Conservation (phyloP, 2,888 invertebrate genomes). For the Hartigia nigra region DNA sequence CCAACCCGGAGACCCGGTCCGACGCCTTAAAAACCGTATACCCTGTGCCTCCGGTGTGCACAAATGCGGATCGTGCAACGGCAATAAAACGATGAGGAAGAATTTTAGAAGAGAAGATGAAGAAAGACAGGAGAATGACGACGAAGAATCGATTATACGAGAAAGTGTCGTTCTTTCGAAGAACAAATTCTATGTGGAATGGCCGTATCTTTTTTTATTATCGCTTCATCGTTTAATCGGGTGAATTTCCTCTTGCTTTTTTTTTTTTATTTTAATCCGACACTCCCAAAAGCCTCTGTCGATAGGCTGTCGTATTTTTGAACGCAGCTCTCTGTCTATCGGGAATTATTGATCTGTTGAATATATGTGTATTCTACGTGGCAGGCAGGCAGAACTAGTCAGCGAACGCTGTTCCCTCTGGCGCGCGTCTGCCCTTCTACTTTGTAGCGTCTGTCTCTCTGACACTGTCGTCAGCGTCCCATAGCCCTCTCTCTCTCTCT, state of each 20-base stretch:
- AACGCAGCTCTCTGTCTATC: conserved; percentile 30
- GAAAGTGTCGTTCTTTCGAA: background rate
- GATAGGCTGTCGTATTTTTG: background rate
- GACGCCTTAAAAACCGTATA: background rate
- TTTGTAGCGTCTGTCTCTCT: conserved; percentile 3
- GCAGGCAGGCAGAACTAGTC: conserved; percentile 38
- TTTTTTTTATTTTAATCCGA: background rate
- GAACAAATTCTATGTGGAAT: background rate
- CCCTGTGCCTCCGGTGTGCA: background rate
- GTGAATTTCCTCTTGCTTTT: background rate
- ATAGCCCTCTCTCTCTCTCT: conserved; percentile 12
- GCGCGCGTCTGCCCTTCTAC: conserved; percentile 59
- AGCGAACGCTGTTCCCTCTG: conserved; percentile 55
- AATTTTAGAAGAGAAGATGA: background rate
- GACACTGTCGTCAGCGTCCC: background rate
- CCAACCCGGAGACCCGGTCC: conserved; percentile 1
- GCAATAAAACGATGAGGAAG: background rate
- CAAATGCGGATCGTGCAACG: background rate
- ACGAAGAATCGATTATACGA: background rate
- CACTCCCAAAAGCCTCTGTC: background rate
- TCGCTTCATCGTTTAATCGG: background rate
- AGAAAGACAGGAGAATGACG: background rate
- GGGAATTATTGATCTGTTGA: conserved; percentile 57
- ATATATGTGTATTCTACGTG: conserved; percentile 36
- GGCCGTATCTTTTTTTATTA: background rate